Conservation (phyloP, 2,797 vertebrate genomes). For the Manis javanica region DNA sequence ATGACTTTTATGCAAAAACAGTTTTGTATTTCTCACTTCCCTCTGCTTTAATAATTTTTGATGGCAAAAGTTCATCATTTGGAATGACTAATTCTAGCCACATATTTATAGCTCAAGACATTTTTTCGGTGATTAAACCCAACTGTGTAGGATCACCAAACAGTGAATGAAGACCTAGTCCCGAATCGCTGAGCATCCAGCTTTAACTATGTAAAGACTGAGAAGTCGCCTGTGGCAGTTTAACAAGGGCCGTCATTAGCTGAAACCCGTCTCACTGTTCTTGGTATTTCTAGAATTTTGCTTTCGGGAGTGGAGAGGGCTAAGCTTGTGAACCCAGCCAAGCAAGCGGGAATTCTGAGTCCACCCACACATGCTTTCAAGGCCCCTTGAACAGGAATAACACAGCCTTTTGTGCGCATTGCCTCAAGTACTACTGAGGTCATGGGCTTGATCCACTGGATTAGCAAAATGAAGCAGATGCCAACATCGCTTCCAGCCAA, state of each 20-base stretch:
- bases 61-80: neutral
- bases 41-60: constrained; percentile 9
- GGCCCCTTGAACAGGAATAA: neutral
- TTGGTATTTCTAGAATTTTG: neutral
- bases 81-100: neutral
- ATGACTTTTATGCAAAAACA: neutral
- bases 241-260: neutral
- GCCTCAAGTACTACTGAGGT: neutral
- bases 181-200: neutral
- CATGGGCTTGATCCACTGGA: neutral
- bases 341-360: neutral
- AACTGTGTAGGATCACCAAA: neutral
- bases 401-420: neutral
- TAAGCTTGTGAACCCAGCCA: neutral
- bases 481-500: neutral
- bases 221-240: neutral
- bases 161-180: neutral
- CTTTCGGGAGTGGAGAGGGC: neutral
- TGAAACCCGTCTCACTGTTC: neutral
- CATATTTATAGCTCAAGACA: neutral
- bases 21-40: neutral
- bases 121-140: neutral
- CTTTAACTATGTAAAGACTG: neutral
- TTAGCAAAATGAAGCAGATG: neutral
- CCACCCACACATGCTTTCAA: neutral